A percentile compares a stretch with the other conserved stretches of the same genome.
Evolutionary conservation across 2,113 vertebrate genomes (phyloP).

Genomic region (Ploceus nigricollis): DNA sequence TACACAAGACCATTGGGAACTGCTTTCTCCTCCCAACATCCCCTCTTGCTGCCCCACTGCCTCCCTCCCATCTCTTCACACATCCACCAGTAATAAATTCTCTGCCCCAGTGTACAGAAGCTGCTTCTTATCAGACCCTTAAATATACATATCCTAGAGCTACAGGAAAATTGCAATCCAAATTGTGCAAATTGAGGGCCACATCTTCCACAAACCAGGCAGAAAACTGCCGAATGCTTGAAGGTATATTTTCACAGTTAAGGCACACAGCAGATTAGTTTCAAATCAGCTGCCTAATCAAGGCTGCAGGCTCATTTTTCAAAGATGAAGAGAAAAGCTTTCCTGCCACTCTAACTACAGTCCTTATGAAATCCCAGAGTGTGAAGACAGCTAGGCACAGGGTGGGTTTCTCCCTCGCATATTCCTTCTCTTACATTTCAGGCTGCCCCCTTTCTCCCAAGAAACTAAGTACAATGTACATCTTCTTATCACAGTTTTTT

Average conservation of each 20-base stretch:
- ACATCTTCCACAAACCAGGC: slow-evolving; percentile 4
- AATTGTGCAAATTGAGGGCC: slow-evolving; percentile 27
- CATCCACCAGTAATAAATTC: not conserved
- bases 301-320: slow-evolving; percentile 16
- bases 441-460: not conserved
- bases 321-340: slow-evolving; percentile 29
- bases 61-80: not conserved
- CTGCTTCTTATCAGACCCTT: slow-evolving; percentile 31
- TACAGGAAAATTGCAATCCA: slow-evolving; percentile 39
- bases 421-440: not conserved
- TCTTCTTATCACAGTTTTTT: not conserved
- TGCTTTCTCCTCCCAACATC: not conserved
- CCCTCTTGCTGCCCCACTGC: not conserved
- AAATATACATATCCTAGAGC: slow-evolving; percentile 35
- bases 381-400: fast-evolving
- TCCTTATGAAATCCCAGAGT: not conserved
- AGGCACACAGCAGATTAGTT: slow-evolving; percentile 14
- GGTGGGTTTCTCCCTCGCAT: not conserved
- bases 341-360: not conserved
- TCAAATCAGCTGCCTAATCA: slow-evolving; percentile 49
- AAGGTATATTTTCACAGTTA: slow-evolving; percentile 50
- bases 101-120: not conserved
- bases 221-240: not conserved
- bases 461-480: not conserved
- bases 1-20: not conserved